Percentiles rank a stretch among this genome's conserved stretches.
Evolutionary conservation across 2,888 invertebrate species (phyloP).

Genomic region (Hypomecis punctinalis): DNA sequence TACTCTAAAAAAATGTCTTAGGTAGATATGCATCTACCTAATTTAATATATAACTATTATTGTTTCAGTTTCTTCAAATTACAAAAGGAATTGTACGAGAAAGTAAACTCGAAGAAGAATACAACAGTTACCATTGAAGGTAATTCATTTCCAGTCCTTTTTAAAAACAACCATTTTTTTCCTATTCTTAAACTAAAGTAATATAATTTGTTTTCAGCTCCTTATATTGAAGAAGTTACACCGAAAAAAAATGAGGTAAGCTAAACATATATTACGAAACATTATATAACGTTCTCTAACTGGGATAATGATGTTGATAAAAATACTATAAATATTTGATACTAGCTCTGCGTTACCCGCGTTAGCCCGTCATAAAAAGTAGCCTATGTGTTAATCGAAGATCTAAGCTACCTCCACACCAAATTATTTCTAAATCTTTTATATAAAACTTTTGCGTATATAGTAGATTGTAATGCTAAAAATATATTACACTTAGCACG

Average conservation of each 20-base stretch:
- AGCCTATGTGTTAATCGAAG: too few relatives aligned
- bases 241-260: constrained; percentile 52
- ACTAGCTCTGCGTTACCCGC: too few relatives aligned
- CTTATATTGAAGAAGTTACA: constrained; percentile 40
- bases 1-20: too few relatives aligned
- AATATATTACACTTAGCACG: too few relatives aligned
- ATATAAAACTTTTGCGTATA: too few relatives aligned
- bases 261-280: neutral
- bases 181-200: constrained; percentile 13
- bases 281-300: neutral
- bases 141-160: constrained; percentile 36
- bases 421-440: too few relatives aligned
- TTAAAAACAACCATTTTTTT: neutral
- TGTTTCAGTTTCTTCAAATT: constrained; percentile 71
- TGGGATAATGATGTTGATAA: too few relatives aligned
- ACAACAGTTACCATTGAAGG: constrained; percentile 54
- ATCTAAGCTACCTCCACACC: too few relatives aligned
- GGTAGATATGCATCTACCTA: too few relatives aligned
- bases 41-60: constrained; percentile 21
- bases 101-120: constrained; percentile 57
- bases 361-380: too few relatives aligned
- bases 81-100: constrained; percentile 67
- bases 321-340: too few relatives aligned
- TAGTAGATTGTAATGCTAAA: too few relatives aligned
- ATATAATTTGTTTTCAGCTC: constrained; percentile 43